phyloP scores from a whole-genome alignment of 2,888 invertebrate genomes.

The Zygogramma bicolorata region DNA sequence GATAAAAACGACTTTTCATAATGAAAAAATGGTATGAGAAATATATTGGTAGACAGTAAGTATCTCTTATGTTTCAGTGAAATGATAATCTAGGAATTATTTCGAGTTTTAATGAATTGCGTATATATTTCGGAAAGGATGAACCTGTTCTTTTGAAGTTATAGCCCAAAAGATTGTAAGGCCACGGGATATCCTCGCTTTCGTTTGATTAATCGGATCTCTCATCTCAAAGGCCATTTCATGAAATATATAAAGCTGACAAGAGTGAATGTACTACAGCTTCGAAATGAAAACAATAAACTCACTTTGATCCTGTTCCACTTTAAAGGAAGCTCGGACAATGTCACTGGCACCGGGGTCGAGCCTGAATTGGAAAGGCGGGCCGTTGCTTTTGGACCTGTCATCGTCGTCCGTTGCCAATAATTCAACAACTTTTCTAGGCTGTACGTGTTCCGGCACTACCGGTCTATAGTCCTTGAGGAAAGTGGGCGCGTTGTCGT shows the following conservation, averaged over 20 bases:
- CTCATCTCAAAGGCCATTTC: neutral
- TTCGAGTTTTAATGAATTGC: too few relatives aligned
- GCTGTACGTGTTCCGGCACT: slow-evolving; percentile 91
- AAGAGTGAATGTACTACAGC: neutral
- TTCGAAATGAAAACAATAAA: slow-evolving; percentile 46
- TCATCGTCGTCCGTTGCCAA: slow-evolving; percentile 95
- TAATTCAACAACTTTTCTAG: slow-evolving; percentile 92
- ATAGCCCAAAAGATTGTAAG: too few relatives aligned
- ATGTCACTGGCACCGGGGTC: slow-evolving; percentile 95
- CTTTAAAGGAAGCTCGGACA: slow-evolving; percentile 93
- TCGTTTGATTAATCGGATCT: neutral
- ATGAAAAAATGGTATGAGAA: too few relatives aligned
- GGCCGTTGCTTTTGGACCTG: slow-evolving; percentile 93
- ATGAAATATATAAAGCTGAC: neutral
- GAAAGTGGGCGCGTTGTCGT: slow-evolving; percentile 95
- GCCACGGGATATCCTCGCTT: neutral
- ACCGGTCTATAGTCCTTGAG: slow-evolving; percentile 89
- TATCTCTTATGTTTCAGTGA: too few relatives aligned
- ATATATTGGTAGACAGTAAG: too few relatives aligned
- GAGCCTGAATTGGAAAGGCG: slow-evolving; percentile 94
- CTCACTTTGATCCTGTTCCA: slow-evolving; percentile 95
- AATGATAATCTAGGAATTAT: too few relatives aligned
- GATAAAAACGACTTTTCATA: too few relatives aligned
- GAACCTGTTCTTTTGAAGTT: neutral
- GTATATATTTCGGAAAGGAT: neutral